phyloP scores from a whole-genome alignment of 2,888 invertebrate species.

The Metopia argyrocephala region DNA sequence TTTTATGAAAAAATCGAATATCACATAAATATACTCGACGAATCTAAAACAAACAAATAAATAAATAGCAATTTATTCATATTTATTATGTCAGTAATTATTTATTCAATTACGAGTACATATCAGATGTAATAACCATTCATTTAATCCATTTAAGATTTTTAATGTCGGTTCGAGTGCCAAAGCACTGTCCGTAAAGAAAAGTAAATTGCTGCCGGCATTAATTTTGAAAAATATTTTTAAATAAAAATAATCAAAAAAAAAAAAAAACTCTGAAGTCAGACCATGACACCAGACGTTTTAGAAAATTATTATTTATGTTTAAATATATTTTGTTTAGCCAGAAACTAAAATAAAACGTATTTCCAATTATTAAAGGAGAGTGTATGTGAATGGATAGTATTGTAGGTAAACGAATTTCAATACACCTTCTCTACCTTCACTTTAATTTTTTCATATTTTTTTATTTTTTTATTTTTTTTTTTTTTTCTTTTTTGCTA shows the following conservation, averaged over 20 bases:
- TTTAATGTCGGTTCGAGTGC: slow-evolving; percentile 44
- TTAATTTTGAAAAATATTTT: slow-evolving; percentile 53
- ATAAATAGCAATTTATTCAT: slow-evolving; percentile 52
- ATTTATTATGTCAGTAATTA: slow-evolving; percentile 61
- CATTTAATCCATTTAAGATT: slow-evolving; percentile 39
- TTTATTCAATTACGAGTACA: slow-evolving; percentile 59
- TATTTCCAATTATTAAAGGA: slow-evolving; percentile 40
- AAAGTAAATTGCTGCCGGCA: slow-evolving; percentile 48
- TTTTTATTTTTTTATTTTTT: too few relatives aligned
- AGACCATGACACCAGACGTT: slow-evolving; percentile 56
- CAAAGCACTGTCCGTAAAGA: slow-evolving; percentile 24
- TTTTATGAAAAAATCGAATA: too few relatives aligned
- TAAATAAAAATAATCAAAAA: background rate
- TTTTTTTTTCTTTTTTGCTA: background rate
- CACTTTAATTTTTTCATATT: slow-evolving; percentile 46
- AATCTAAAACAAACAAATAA: slow-evolving; percentile 14
- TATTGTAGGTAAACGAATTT: background rate
- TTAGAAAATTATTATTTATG: slow-evolving; percentile 59
- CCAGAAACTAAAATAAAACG: slow-evolving; percentile 26
- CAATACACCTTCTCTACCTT: slow-evolving; percentile 53
- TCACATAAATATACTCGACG: background rate
- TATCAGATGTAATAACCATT: slow-evolving; percentile 49
- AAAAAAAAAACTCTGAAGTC: slow-evolving; percentile 40
- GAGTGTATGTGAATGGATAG: slow-evolving; percentile 10
- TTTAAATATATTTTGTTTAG: slow-evolving; percentile 12